phyloP scores from a whole-genome alignment of 1,140 invertebrate genomes.

The Drosophila bipectinata region DNA sequence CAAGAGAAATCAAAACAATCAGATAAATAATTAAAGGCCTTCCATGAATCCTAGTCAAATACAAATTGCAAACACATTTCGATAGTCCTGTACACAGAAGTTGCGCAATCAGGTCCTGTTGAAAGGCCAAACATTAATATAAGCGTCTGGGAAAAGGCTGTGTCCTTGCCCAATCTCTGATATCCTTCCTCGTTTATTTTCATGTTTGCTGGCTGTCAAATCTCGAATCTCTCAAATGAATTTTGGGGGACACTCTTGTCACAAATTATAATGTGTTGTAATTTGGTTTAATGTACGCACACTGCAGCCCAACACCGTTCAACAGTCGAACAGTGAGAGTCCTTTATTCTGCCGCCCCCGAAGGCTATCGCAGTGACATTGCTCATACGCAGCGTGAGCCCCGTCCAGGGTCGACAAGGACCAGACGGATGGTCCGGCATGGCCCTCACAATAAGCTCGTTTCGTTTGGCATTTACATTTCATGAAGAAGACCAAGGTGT shows the following conservation, averaged over 20 bases:
- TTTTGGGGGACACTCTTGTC: slow-evolving; percentile 44
- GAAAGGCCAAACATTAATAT: slow-evolving; percentile 19
- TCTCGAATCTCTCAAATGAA: slow-evolving; percentile 41
- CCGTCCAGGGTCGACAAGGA: slow-evolving; percentile 5
- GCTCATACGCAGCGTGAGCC: slow-evolving; percentile 45
- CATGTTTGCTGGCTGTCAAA: slow-evolving; percentile 29
- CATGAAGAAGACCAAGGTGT: slow-evolving; percentile 11
- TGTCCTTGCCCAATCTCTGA: slow-evolving; percentile 23
- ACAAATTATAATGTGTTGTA: slow-evolving; percentile 64
- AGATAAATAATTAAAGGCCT: neutral
- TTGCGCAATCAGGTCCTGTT: slow-evolving; percentile 2
- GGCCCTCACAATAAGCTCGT: slow-evolving; percentile 6
- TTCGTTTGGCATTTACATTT: slow-evolving; percentile 29
- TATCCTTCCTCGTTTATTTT: slow-evolving; percentile 18
- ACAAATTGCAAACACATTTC: slow-evolving; percentile 5
- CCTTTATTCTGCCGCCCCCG: slow-evolving; percentile 12
- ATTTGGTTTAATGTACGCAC: slow-evolving; percentile 61
- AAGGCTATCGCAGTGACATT: slow-evolving; percentile 37
- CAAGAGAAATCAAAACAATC: neutral
- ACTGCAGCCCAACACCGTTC: slow-evolving; percentile 18
- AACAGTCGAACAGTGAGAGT: slow-evolving; percentile 13
- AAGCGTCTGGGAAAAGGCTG: slow-evolving; percentile 21
- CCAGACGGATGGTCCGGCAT: neutral
- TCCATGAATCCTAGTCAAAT: slow-evolving; percentile 9
- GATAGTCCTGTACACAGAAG: slow-evolving; percentile 15